A percentile compares a stretch with the other conserved stretches of the same genome.
Conservation (phyloP, 2,888 invertebrate genomes). For the Leptinotarsa rubiginosa region DNA sequence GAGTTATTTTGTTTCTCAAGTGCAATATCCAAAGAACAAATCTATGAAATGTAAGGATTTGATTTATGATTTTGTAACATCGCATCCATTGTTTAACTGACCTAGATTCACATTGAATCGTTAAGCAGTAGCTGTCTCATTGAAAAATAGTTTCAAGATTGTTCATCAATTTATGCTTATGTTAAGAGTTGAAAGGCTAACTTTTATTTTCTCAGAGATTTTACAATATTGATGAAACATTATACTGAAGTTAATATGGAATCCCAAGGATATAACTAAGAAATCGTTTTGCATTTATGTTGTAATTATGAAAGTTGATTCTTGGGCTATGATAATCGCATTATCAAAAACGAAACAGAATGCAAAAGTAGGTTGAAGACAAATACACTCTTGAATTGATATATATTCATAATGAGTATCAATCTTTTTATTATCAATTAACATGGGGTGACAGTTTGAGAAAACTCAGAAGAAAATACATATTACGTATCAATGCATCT, state of each 20-base stretch:
- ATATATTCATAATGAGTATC: no score
- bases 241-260: background rate
- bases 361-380: no score
- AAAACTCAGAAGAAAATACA: no score
- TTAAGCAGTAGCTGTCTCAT: conserved; percentile 16
- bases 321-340: no score
- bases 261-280: background rate
- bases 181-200: background rate
- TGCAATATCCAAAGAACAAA: conserved; percentile 7
- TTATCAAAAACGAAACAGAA: no score
- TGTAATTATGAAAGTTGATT: no score
- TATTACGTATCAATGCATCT: no score
- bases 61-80: conserved; percentile 8
- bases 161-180: background rate
- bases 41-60: conserved; percentile 10
- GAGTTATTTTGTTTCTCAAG: background rate
- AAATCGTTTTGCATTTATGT: no score
- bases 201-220: background rate
- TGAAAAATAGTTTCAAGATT: conserved; percentile 7
- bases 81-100: conserved; percentile 20
- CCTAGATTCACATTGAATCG: conserved; percentile 2
- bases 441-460: no score
- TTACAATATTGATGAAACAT: background rate
- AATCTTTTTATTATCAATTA: no score
- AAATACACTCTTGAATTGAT: no score